Evolutionary conservation across 1,140 invertebrate species (phyloP).

Genomic region (Heliconius eleuchia): DNA sequence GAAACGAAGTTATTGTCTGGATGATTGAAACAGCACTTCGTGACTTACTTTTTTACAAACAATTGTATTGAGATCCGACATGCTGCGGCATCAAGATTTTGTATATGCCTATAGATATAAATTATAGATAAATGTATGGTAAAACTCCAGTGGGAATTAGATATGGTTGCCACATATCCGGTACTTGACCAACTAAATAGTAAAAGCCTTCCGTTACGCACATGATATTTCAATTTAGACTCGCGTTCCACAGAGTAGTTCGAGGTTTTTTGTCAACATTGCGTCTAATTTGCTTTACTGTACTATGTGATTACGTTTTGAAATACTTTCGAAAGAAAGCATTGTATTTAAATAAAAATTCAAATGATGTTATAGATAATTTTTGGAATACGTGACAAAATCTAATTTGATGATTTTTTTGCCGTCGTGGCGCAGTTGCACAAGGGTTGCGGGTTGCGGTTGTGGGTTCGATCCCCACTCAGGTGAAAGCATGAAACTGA

Average conservation of each 20-base stretch:
- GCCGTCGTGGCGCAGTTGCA: too few relatives aligned
- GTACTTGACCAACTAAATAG: constrained; percentile 62
- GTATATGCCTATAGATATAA: neutral
- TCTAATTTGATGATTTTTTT: too few relatives aligned
- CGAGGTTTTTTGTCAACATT: constrained; percentile 67
- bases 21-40: neutral
- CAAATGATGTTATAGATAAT: neutral
- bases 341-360: neutral
- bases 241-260: constrained; percentile 40
- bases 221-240: constrained; percentile 68
- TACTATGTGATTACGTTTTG: constrained; percentile 42
- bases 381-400: too few relatives aligned
- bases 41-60: neutral
- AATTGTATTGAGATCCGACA: neutral
- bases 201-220: constrained; percentile 73
- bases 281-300: constrained; percentile 64
- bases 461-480: too few relatives aligned
- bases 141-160: constrained; percentile 28
- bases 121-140: constrained; percentile 18
- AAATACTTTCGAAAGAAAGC: constrained; percentile 31
- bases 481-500: too few relatives aligned
- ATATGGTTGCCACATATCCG: constrained; percentile 61
- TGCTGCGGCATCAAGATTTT: neutral
- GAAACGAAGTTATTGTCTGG: neutral
- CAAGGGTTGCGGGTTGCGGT: too few relatives aligned